Evolutionary conservation across 2,797 vertebrate species (phyloP), one percentile per base, ranked within the genome.

Genomic region (Arnoldichthys spilopterus): DNA sequence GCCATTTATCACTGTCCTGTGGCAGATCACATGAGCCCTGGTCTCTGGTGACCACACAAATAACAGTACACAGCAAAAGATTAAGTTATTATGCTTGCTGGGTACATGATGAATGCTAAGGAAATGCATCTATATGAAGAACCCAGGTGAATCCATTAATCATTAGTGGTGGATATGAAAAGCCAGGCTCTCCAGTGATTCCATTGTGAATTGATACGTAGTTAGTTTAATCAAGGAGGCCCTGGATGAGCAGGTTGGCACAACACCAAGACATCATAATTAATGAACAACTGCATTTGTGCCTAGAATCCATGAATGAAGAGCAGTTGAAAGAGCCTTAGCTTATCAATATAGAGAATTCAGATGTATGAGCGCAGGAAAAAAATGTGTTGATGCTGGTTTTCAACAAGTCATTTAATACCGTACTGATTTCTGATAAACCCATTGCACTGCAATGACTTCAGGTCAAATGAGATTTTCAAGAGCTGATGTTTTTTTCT

Each of bases 1-100:
- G 59, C 56, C 78, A 83, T 81, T 83, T 56, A 83, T 74, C 76
- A 81, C 32, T 28, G 71, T 47, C 53, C 78, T 72, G 76, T 61
- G 76, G 71, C 70, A 24, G 63, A 83, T 81, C 76, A 71, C 79
- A 59, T 49, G 40, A 71, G 76, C 56, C 43, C 54, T 72, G 11
- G 78, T 78, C 68, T 53, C 78, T 69, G 80, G 75, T 53, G 82
- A 76, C 72, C 77, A 74, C 40, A 74, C 13, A 15, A 18, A 56
- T 74, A 37, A 22, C 26, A 40, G 40, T 18, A 53, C 37, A 53
- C 11, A 7, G 56, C 18, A 59, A 61, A 30, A 69, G 20, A 71
- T 69, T 76, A 59, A 68, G 32, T 77, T 68, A 18, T 76, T 49
- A 53, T 49, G 37, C 30, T 40, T 71, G 30, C 68, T 26, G 2